Base-by-base conservation (phyloP, 1,140 invertebrate species). In the Spodoptera litura region DNA sequence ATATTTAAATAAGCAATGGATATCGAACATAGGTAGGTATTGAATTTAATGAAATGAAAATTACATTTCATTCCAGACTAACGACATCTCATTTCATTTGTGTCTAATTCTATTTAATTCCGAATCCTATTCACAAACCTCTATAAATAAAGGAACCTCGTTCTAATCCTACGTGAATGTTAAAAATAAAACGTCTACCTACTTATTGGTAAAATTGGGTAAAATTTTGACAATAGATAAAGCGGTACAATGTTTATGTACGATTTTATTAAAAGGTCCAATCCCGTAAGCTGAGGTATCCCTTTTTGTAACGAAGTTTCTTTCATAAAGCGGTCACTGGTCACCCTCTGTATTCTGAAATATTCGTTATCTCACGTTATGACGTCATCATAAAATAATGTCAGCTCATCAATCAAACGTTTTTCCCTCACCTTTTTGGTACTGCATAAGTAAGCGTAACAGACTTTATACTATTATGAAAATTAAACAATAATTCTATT, bases 351-450 rank as follows among this genome's bases (percentile, higher is more conserved):
- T 27, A 62, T 52, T 74, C 56, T 62, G 20, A 10, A 70, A 76
- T 75, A 35, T 68, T 71, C 59, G 38, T 77, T 77, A 77, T 80
- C 66, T 77, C 68, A 52, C 25, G 52, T 35, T 61, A 53, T 81
- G 73, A 76, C 73, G 78, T 80, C 73, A 73, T 79, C 78, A 75
- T 59, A 74, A 79, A 55, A 64, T 52, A 78, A 58, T 61, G 56
- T 15, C 59, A 5, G 15, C n/a, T 55, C 74, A 81, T 81, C 66
- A 66, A 81, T 81, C 79, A 81, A 58, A 49, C n/a, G 61, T 79
- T 79, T 78, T 73, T 79, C 61, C 77, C 27, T 35, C 58, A 75
- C 25, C 51, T 74, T 74, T 79, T 70, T 66, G 38, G 10, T 13
- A 31, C 9, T 44, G 52, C 49, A 13, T 20, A 71, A 71, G 11